Base-by-base conservation (phyloP, 2,113 vertebrate species). In the Chrysochloris asiatica region DNA sequence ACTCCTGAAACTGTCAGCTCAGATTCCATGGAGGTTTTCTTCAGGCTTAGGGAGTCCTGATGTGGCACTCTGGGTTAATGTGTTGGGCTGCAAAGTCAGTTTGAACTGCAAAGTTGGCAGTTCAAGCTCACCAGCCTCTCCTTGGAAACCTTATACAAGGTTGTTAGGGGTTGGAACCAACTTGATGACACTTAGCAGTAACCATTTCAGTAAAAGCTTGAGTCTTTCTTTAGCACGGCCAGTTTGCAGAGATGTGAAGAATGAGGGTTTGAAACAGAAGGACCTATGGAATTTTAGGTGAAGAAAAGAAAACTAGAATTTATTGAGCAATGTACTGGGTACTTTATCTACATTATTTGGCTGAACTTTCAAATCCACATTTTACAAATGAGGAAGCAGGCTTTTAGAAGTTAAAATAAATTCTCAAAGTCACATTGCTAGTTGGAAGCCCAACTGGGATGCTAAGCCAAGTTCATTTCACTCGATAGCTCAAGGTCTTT, bases 1-100 rank as follows among this genome's bases (percentile, higher is more conserved):
- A 61, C 22, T 80, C 38, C 75, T 88, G 89, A 93, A 93, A 83
- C 73, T 85, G 6, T 82, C 38, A 86, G 80, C 90, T 19, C 45
- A 90, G 63, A 88, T 88, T 63, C 56, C 75, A 86, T 86, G 21
- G 48, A 67, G 28, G 8, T 67, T 95, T 24, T 59, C 56, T 59
- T 19, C 86, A 88, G 19, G 54, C 17, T 12, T 56, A 93, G 30
- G 30, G 36, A 59, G 13, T n/a, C n/a, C n/a, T n/a, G n/a, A n/a
- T n/a, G n/a, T n/a, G n/a, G n/a, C n/a, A n/a, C n/a, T n/a, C n/a
- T n/a, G n/a, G n/a, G n/a, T n/a, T n/a, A n/a, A n/a, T n/a, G n/a
- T n/a, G n/a, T n/a, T n/a, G n/a, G n/a, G n/a, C n/a, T n/a, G n/a
- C n/a, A n/a, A n/a, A n/a, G n/a, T n/a, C n/a, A n/a, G n/a, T n/a